These are phyloP conservation scores for Karalla daura DNA, from an alignment of 2,797 vertebrate genomes.

Conservation along the genomic window DNA sequence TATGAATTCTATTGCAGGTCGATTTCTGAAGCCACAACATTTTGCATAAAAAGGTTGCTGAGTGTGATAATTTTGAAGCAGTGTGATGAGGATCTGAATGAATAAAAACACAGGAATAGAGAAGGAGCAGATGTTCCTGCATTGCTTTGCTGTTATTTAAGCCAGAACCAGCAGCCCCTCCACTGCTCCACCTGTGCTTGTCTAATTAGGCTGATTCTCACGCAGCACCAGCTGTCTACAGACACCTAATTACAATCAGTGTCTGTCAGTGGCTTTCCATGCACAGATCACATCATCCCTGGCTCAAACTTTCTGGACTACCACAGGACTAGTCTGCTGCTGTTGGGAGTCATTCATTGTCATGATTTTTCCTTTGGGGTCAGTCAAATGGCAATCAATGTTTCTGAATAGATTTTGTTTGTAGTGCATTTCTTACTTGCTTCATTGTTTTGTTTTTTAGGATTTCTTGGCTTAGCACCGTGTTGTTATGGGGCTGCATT, in stretches of 20 bases:
- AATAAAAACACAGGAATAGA: background rate
- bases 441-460: slow-evolving; percentile 35
- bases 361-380: slow-evolving; percentile 61
- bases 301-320: background rate
- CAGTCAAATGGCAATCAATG: slow-evolving; percentile 5
- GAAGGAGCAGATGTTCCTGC: background rate
- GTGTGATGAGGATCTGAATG: background rate
- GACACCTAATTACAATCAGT: slow-evolving; percentile 33
- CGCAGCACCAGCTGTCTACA: slow-evolving; percentile 58
- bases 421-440: background rate
- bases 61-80: background rate
- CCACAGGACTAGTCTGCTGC: slow-evolving; percentile 7
- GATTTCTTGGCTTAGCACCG: slow-evolving; percentile 39
- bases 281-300: background rate
- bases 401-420: background rate
- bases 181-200: slow-evolving; percentile 28
- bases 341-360: slow-evolving; percentile 6
- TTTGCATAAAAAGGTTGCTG: background rate
- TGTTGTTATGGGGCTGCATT: slow-evolving; percentile 48
- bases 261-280: background rate
- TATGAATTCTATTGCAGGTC: background rate
- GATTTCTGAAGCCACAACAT: background rate
- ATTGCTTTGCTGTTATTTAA: background rate
- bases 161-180: background rate
- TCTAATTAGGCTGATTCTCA: slow-evolving; percentile 29